Percentiles rank a stretch among this genome's conserved stretches.
Conservation (phyloP, 2,888 invertebrate genomes). For the Stramonita haemastoma region DNA sequence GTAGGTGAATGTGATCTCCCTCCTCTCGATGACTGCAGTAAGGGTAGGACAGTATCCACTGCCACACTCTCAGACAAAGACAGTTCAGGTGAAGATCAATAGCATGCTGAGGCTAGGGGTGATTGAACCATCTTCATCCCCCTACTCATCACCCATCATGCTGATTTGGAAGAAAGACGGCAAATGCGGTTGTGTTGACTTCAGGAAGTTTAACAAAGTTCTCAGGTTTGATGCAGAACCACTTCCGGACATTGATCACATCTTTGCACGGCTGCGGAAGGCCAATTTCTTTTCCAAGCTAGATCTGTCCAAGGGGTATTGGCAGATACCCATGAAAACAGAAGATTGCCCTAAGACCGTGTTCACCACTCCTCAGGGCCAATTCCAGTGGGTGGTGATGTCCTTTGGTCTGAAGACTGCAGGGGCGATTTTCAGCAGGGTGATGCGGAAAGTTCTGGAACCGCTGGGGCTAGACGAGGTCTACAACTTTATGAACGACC, state of each 20-base stretch:
- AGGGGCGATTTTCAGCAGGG: slow-evolving; percentile 35
- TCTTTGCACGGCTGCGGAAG: not conserved
- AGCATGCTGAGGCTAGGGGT: not conserved
- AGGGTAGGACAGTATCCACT: not conserved
- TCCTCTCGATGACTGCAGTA: too few relatives aligned
- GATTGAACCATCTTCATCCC: not conserved
- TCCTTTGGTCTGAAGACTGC: slow-evolving; percentile 6
- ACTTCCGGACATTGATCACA: not conserved
- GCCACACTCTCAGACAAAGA: not conserved
- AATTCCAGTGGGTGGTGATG: not conserved
- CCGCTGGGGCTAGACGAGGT: not conserved
- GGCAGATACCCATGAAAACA: not conserved
- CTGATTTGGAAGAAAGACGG: not conserved
- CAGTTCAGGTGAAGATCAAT: not conserved
- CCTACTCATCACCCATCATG: not conserved
- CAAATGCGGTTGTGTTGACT: not conserved
- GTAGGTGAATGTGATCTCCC: too few relatives aligned
- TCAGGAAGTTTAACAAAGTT: too few relatives aligned
- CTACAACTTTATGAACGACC: slow-evolving; percentile 39
- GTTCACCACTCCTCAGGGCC: not conserved
- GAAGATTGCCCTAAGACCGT: not conserved
- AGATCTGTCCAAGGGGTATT: too few relatives aligned
- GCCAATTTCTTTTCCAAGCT: not conserved
- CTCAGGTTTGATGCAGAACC: not conserved
- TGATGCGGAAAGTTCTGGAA: slow-evolving; percentile 34